phyloP scores from a whole-genome alignment of 1,140 invertebrate species.

The Eciton burchellii region DNA sequence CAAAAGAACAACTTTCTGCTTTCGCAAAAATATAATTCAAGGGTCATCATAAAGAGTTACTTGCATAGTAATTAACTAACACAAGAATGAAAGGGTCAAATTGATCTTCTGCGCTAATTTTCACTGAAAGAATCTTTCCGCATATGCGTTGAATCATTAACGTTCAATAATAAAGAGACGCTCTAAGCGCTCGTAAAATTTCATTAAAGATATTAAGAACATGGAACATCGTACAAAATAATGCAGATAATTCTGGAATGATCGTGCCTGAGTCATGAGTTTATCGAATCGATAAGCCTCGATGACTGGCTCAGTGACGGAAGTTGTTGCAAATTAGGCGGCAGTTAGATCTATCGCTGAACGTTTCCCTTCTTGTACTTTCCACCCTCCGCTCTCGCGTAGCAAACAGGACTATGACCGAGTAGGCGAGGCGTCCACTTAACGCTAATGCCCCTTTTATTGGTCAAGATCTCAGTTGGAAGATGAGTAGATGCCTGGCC shows the following conservation, averaged over 20 bases:
- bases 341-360: conserved; percentile 69
- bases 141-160: not conserved
- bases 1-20: conserved; percentile 57
- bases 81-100: not conserved
- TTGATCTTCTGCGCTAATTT: conserved; percentile 1
- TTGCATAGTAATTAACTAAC: conserved; percentile 29
- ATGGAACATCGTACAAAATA: not conserved
- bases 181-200: not conserved
- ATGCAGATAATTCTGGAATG: too few relatives aligned
- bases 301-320: not conserved
- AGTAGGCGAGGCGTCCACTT: conserved; percentile 79
- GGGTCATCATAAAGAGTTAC: not conserved
- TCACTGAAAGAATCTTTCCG: not conserved
- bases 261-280: not conserved
- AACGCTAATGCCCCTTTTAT: conserved; percentile 82
- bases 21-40: not conserved
- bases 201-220: not conserved
- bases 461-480: conserved; percentile 78
- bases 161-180: not conserved
- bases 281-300: not conserved
- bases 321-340: conserved; percentile 27
- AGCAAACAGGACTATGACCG: conserved; percentile 78
- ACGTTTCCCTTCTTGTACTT: conserved; percentile 67
- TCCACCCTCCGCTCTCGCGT: conserved; percentile 73
- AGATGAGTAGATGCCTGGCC: conserved; percentile 61